These are phyloP conservation scores for Camponotus floridanus DNA, from an alignment of 1,140 invertebrate genomes.

Conservation along the genomic window DNA sequence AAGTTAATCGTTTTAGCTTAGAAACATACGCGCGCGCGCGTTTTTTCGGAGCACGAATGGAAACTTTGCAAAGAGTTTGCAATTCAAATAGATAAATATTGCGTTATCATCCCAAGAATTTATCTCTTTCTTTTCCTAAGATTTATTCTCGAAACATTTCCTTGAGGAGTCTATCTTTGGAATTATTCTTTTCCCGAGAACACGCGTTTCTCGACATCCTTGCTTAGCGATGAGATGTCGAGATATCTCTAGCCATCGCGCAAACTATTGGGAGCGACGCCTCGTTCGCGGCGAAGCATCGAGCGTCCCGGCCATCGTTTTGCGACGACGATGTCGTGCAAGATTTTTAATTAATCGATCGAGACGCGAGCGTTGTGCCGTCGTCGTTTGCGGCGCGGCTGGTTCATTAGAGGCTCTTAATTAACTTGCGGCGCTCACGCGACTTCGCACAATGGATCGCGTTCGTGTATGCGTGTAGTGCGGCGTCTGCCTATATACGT, in stretches of 20 bases:
- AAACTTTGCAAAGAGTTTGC: not conserved
- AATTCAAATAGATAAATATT: not conserved
- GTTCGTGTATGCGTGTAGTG: conserved; percentile 6
- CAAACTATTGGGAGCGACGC: conserved; percentile 40
- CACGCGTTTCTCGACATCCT: not conserved
- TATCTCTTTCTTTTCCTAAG: not conserved
- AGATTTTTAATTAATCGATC: conserved; percentile 85
- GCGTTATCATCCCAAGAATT: not conserved
- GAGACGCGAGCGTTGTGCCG: conserved; percentile 82
- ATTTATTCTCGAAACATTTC: not conserved
- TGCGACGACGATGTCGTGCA: conserved; percentile 76
- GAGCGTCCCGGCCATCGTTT: conserved; percentile 26
- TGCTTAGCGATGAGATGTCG: conserved; percentile 24
- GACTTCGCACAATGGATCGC: conserved; percentile 82
- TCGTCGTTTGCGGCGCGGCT: conserved; percentile 83
- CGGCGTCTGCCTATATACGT: not conserved
- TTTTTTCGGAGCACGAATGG: not conserved
- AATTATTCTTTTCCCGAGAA: conserved; percentile 13
- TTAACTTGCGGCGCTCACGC: conserved; percentile 84
- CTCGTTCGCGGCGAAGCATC: conserved; percentile 55
- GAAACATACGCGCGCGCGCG: not conserved
- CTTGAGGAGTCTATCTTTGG: not conserved
- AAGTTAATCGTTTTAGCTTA: conserved; percentile 73
- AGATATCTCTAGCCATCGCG: not conserved
- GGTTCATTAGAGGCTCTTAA: conserved; percentile 85